Evolutionary conservation across 37 sponge, comb jelly and placozoan species (phyloP).

Genomic region (Beroe forskalii): DNA sequence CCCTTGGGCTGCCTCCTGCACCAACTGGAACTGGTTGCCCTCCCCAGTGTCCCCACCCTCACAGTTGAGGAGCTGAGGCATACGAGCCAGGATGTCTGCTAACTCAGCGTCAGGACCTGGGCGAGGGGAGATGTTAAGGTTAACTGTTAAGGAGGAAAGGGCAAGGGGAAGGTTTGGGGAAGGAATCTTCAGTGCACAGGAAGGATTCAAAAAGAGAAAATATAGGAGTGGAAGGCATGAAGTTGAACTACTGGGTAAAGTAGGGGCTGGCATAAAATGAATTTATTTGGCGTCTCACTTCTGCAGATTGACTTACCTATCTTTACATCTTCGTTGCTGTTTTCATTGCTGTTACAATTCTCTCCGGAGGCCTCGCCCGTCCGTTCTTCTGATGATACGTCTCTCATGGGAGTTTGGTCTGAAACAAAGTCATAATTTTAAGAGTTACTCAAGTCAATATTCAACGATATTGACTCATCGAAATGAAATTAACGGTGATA

Average conservation of each 20-base stretch:
- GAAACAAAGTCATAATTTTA: neutral
- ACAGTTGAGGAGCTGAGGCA: neutral
- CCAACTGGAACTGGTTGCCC: conserved; percentile 36
- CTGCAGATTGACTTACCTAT: conserved; percentile 15
- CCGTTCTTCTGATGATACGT: neutral
- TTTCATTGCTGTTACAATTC: conserved; percentile 10
- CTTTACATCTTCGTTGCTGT: neutral
- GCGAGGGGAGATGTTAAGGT: neutral
- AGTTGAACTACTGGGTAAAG: too few relatives aligned
- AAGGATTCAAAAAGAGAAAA: too few relatives aligned
- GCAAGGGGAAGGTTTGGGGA: neutral
- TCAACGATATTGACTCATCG: too few relatives aligned
- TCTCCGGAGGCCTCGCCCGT: conserved; percentile 9
- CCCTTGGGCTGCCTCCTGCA: conserved; percentile 63
- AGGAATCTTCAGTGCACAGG: too few relatives aligned
- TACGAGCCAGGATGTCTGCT: neutral
- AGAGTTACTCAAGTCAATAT: too few relatives aligned
- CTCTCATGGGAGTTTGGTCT: conserved; percentile 25
- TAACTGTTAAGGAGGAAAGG: too few relatives aligned
- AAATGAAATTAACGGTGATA: too few relatives aligned
- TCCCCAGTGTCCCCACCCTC: conserved; percentile 13
- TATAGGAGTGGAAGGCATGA: too few relatives aligned
- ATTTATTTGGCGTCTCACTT: too few relatives aligned
- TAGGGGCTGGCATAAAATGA: too few relatives aligned
- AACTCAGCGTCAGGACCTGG: conserved; percentile 43